Evolutionary conservation across 2,113 vertebrate species (phyloP), one percentile per base, ranked within the genome.

Genomic region (Polypterus bichir): DNA sequence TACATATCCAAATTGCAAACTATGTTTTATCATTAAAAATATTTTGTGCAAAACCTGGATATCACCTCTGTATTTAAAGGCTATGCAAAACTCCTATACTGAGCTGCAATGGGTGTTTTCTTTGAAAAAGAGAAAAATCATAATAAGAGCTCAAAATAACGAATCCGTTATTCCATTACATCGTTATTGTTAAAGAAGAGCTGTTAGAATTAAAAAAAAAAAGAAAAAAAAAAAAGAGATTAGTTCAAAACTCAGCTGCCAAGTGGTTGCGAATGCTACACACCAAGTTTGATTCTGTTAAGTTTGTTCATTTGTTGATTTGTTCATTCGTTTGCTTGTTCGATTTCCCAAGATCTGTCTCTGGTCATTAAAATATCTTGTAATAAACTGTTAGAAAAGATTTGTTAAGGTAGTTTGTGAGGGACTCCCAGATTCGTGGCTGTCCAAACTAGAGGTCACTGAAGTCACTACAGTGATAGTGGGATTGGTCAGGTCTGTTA

Each of bases 401-500:
- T 92, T 97, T 79, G 96, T 97, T 90, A 98, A 89, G 88, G 96
- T 97, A 82, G 96, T 97, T 90, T 97, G 96, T 72, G 96, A 93
- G 87, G 96, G 94, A 86, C 94, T 97, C 77, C 91, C 92, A 77
- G 96, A 87, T 85, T 97, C 94, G 86, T 90, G 94, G 90, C 92
- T 92, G 96, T 98, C 96, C 96, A 94, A 82, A 91, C 89, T 93
- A 91, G 94, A 92, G 88, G 93, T 93, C 88, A 94, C 94, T 76
- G 96, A 88, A 76, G 92, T 91, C 88, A 94, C 96, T 89, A 97
- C 92, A 86, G 94, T 91, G 91, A 97, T 86, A 81, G 94, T 89
- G 92, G 94, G 92, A 86, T 93, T 94, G 89, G 94, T 94, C 92
- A 97, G 92, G 89, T 98, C 96, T 89, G 96, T 93, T 92, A 97